Evolutionary conservation across 2,888 invertebrate genomes (phyloP).

Genomic region (Bibio marci): DNA sequence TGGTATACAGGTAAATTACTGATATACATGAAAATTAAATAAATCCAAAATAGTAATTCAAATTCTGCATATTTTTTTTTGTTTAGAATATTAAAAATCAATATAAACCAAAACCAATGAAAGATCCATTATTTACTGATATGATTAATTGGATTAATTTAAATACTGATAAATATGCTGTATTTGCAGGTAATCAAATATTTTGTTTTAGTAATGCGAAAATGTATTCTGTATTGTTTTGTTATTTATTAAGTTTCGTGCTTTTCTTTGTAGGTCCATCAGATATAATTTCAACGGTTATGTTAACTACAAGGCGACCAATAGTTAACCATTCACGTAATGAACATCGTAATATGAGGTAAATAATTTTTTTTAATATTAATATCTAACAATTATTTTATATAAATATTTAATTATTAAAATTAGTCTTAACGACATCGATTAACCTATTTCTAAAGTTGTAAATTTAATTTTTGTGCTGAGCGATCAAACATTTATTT

Average conservation of each 20-base stretch:
- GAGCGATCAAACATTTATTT: too few relatives aligned
- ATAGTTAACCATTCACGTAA: conserved; percentile 80
- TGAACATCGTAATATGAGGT: conserved; percentile 65
- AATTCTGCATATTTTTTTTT: conserved; percentile 19
- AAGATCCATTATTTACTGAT: conserved; percentile 53
- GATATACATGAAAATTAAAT: conserved; percentile 6
- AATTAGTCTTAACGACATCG: too few relatives aligned
- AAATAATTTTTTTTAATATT: conserved; percentile 9
- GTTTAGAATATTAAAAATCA: conserved; percentile 24
- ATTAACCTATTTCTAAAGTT: too few relatives aligned
- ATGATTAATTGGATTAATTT: conserved; percentile 58
- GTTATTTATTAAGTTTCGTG: background rate
- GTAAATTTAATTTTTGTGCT: too few relatives aligned
- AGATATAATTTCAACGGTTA: conserved; percentile 66
- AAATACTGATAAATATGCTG: conserved; percentile 43
- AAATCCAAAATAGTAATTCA: conserved; percentile 4
- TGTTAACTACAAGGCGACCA: conserved; percentile 58
- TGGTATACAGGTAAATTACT: conserved; percentile 18
- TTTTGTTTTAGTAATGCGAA: too few relatives aligned
- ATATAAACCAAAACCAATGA: conserved; percentile 43
- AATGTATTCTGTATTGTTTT: background rate
- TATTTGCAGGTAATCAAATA: conserved; percentile 40
- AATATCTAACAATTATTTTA: conserved; percentile 3
- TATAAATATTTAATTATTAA: background rate
- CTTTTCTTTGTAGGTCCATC: conserved; percentile 42